Evolutionary conservation across 2,797 vertebrate species (phyloP).

Genomic region (Orientallactaga sibirica): DNA sequence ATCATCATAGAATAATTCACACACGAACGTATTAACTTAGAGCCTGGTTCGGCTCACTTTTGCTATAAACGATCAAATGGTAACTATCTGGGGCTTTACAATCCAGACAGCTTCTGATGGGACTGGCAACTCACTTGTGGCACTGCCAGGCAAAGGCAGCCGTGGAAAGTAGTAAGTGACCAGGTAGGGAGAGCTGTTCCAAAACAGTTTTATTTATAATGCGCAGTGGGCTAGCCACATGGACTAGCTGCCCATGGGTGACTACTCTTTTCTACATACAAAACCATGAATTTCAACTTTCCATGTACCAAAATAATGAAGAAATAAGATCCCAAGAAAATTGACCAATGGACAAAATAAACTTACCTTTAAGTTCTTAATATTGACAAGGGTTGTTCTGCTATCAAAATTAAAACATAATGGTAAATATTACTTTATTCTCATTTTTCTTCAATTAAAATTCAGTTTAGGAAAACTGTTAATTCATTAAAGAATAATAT

Average conservation of each 20-base stretch:
- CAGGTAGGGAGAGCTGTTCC: neutral
- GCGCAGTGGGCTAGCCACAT: too few relatives aligned
- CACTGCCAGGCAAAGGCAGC: rapidly evolving
- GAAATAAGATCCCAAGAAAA: neutral
- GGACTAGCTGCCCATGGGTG: neutral
- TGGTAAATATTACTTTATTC: neutral
- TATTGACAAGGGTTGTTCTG: neutral
- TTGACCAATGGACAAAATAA: neutral
- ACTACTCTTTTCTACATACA: neutral
- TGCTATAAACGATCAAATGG: neutral
- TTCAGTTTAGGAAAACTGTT: neutral
- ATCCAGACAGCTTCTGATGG: neutral
- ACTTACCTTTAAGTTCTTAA: neutral
- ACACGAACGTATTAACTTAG: neutral
- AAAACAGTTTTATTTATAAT: neutral
- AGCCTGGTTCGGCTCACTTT: neutral
- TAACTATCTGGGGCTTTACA: neutral
- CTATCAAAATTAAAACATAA: neutral
- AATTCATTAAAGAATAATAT: neutral
- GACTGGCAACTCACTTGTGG: neutral
- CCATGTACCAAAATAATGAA: neutral
- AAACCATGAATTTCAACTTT: neutral
- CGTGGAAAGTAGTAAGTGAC: too few relatives aligned
- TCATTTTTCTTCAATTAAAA: neutral
- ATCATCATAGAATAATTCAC: neutral